Percentiles rank a stretch among this genome's conserved stretches.
Evolutionary conservation across 2,797 vertebrate species (phyloP).

Genomic region (Carduelis carduelis): DNA sequence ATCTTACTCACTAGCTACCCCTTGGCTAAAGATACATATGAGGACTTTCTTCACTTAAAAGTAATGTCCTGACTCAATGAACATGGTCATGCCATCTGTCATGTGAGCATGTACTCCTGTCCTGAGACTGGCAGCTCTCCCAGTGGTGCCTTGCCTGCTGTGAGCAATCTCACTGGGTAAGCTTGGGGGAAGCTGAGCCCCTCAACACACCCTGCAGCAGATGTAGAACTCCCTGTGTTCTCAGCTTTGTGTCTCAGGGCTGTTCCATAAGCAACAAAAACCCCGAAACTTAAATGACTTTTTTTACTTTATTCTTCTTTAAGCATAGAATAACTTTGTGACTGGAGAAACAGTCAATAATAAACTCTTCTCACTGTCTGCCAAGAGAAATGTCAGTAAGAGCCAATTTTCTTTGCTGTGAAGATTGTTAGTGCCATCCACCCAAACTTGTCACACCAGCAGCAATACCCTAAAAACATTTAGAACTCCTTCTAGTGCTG

Average conservation of each 20-base stretch:
- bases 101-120: not conserved
- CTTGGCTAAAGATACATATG: not conserved
- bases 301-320: not conserved
- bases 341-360: not conserved
- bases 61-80: fast-evolving
- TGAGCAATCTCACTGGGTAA: not conserved
- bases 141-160: not conserved
- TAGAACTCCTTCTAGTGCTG: not conserved
- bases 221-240: not conserved
- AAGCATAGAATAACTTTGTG: not conserved
- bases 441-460: not conserved
- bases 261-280: not conserved
- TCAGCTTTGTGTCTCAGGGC: not conserved
- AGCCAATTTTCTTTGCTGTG: not conserved
- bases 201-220: fast-evolving
- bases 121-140: not conserved
- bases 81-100: fast-evolving
- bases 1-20: not conserved
- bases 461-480: not conserved
- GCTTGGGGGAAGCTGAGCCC: not conserved
- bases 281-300: not conserved
- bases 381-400: not conserved
- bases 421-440: not conserved
- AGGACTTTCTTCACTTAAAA: not conserved
- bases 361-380: not conserved